phyloP scores from a whole-genome alignment of 2,888 invertebrate species.

The Myopa tessellatipennis region DNA sequence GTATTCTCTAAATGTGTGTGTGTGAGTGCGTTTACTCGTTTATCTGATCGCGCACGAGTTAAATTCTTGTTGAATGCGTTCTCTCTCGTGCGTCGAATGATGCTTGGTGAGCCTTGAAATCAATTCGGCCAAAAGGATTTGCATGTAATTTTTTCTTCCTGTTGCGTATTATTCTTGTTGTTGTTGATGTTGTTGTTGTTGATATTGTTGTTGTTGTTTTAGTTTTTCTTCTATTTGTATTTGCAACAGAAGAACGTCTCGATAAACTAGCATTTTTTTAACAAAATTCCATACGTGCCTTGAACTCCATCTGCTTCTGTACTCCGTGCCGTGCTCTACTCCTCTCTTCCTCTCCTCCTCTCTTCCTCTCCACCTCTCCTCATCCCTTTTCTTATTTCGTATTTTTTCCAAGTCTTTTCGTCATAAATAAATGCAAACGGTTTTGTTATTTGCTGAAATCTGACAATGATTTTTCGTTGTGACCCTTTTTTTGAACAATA shows the following conservation, averaged over 20 bases:
- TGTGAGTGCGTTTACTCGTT: not conserved
- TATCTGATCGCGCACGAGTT: not conserved
- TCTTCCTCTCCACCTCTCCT: no score
- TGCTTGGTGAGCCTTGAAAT: conserved; percentile 40
- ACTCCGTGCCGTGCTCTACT: no score
- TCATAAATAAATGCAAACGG: no score
- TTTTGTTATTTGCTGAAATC: not conserved
- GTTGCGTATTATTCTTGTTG: not conserved
- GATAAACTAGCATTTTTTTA: no score
- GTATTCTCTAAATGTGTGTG: conserved; percentile 17
- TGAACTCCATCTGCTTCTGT: no score
- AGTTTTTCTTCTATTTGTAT: not conserved
- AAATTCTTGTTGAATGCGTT: conserved; percentile 17
- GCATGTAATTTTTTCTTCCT: conserved; percentile 1
- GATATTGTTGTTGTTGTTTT: conserved; percentile 33
- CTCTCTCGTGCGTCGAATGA: conserved; percentile 31
- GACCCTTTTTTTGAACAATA: no score
- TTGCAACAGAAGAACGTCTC: not conserved
- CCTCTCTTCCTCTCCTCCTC: no score
- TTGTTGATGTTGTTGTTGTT: conserved; percentile 36
- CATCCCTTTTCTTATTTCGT: no score
- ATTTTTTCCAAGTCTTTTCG: no score
- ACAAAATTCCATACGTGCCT: no score
- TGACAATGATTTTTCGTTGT: not conserved
- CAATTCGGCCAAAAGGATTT: conserved; percentile 36